Evolutionary conservation across 2,113 vertebrate genomes (phyloP), one percentile per base, ranked within the genome.

Genomic region (Cyprinodon tularosa): DNA sequence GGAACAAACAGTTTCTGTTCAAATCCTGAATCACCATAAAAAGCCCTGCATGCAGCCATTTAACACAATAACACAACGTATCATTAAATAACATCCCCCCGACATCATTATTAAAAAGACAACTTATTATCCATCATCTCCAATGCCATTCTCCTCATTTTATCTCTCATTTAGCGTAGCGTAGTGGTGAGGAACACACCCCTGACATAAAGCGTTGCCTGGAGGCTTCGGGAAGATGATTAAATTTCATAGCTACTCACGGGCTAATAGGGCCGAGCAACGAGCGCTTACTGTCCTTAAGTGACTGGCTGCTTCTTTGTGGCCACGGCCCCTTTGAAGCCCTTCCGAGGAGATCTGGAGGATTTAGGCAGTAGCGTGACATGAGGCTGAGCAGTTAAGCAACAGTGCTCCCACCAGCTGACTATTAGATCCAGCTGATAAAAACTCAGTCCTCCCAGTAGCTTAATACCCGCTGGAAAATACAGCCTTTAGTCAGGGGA

Each of bases 221-320:
- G 71, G 72, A 92, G 93, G 93, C 90, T 88, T 12, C 10, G 40
- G 89, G 90, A 87, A 88, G 87, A 90, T 91, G 90, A 94, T 92
- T 95, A 91, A 94, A 92, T 94, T 95, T 95, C 91, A 93, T 90
- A 92, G 90, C 93, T 94, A 91, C 93, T 91, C 93, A 91, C 86
- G 67, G 87, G 85, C 91, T 94, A 94, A 93, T 76, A 86, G 92
- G 87, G 75, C 90, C 86, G 90, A 90, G 90, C 62, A 86, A 90
- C 87, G 89, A 87, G 85, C 87, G 69, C 90, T 93, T 86, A 89
- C 84, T 91, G 87, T 89, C 90, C 90, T 91, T 84, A 91, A 92
- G 88, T 92, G 89, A 92, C 86, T 88, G 85, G 90, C 87, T 72
- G 88, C 71, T 83, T 74, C 76, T 84, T 72, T 15, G 68, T 68